Percentiles rank a stretch among this genome's conserved stretches.
Conservation (phyloP, 2,888 invertebrate species). For the Eucera pruinosa region DNA sequence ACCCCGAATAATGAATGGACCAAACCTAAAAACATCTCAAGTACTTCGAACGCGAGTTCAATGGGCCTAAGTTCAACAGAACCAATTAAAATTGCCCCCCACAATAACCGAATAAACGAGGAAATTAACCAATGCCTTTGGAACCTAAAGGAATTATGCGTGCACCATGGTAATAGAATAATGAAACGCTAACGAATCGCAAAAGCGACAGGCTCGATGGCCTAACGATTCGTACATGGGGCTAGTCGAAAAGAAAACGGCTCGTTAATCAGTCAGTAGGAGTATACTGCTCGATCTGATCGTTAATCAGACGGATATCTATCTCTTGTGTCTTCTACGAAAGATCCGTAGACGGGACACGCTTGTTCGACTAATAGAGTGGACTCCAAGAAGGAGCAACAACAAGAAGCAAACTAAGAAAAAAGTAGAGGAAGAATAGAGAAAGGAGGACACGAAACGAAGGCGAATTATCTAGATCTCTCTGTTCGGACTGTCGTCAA, state of each 20-base stretch:
- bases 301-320: constrained; percentile 67
- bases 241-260: constrained; percentile 38
- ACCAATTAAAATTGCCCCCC: constrained; percentile 37
- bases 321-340: constrained; percentile 36
- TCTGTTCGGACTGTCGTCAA: constrained; percentile 26
- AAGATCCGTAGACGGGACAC: constrained; percentile 44
- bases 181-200: constrained; percentile 39
- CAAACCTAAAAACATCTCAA: constrained; percentile 9
- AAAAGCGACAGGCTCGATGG: constrained; percentile 28
- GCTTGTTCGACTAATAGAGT: constrained; percentile 57
- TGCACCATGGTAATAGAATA: constrained; percentile 15
- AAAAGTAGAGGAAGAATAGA: constrained; percentile 13
- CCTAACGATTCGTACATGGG: constrained; percentile 30
- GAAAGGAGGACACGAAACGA: constrained; percentile 39
- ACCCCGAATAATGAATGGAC: constrained; percentile 11
- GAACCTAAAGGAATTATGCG: constrained; percentile 6
- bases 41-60: constrained; percentile 28
- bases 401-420: constrained; percentile 1
- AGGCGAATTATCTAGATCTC: constrained; percentile 62
- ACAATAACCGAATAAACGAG: constrained; percentile 28
- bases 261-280: constrained; percentile 59
- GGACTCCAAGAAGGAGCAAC: constrained; percentile 28
- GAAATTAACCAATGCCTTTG: constrained; percentile 36
- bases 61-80: constrained; percentile 16
- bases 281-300: constrained; percentile 46